Conservation (phyloP, 2,113 vertebrate genomes). For the Lucifuga dentata region DNA sequence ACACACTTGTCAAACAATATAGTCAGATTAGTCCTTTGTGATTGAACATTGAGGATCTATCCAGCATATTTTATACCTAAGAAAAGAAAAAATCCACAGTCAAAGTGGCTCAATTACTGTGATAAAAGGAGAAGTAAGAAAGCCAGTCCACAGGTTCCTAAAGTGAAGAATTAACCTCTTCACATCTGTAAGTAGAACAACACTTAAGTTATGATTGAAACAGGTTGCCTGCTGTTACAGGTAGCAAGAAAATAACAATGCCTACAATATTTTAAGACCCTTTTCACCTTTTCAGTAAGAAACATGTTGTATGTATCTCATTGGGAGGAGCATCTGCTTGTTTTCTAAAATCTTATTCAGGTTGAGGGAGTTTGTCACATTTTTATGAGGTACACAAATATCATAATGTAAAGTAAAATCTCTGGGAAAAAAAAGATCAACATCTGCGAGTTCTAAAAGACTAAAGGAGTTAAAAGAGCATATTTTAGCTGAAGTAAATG, state of each 20-base stretch:
- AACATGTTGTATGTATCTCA: no score
- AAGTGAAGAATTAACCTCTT: constrained; percentile 81
- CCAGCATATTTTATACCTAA: constrained; percentile 80
- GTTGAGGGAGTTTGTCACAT: not conserved
- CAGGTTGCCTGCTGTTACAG: constrained; percentile 61
- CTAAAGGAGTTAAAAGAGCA: not conserved
- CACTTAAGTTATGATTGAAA: constrained; percentile 75
- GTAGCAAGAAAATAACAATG: constrained; percentile 62
- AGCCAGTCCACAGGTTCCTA: constrained; percentile 67
- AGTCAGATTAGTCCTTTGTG: constrained; percentile 86
- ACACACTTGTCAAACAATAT: constrained; percentile 85
- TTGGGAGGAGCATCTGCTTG: constrained; percentile 3
- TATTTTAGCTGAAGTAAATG: constrained; percentile 6
- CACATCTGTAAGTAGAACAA: constrained; percentile 67
- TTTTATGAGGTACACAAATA: constrained; percentile 1
- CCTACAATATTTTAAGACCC: constrained; percentile 1
- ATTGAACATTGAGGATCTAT: constrained; percentile 83
- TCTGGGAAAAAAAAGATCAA: not conserved
- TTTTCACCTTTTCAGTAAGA: no score
- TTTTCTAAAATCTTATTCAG: constrained; percentile 10
- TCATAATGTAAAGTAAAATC: not conserved
- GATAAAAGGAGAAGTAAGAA: constrained; percentile 74
- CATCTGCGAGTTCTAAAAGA: constrained; percentile 2
- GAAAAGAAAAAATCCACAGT: constrained; percentile 80
- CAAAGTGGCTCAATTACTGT: constrained; percentile 82